phyloP scores from a whole-genome alignment of 2,113 vertebrate genomes.

The Percopsis transmontana region DNA sequence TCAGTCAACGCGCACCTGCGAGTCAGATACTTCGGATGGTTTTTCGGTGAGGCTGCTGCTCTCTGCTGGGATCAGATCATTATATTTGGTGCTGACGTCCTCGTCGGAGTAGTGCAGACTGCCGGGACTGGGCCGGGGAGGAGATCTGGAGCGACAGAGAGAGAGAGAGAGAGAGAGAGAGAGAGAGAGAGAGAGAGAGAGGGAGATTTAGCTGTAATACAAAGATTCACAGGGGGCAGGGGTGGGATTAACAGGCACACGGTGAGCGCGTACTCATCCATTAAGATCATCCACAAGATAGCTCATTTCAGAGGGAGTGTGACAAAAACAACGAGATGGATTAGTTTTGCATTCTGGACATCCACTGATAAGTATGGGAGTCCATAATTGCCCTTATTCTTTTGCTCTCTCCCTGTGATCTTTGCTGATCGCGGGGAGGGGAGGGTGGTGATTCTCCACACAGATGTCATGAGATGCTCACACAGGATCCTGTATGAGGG shows the following conservation, averaged over 20 bases:
- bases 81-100: conserved; percentile 94
- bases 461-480: conserved; percentile 18
- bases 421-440: conserved; percentile 15
- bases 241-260: conserved; percentile 12
- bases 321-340: conserved; percentile 7
- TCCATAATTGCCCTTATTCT: conserved; percentile 38
- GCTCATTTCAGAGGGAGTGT: conserved; percentile 13
- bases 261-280: conserved; percentile 20
- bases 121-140: conserved; percentile 92
- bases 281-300: conserved; percentile 16
- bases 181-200: not conserved
- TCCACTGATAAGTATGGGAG: conserved; percentile 2
- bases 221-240: conserved; percentile 11
- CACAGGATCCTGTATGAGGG: conserved; percentile 24
- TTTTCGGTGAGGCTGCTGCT: conserved; percentile 98
- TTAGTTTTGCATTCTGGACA: conserved; percentile 28
- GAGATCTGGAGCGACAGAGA: conserved; percentile 77
- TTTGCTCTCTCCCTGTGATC: conserved; percentile 34
- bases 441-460: not conserved
- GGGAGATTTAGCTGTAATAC: not conserved
- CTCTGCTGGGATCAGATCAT: conserved; percentile 95
- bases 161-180: not conserved
- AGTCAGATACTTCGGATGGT: conserved; percentile 95
- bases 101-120: conserved; percentile 98
- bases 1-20: conserved; percentile 83